Percentiles rank a stretch among this genome's conserved stretches.
phyloP scores from a whole-genome alignment of 92 coral and sea anemone genomes.

The Porites rus region DNA sequence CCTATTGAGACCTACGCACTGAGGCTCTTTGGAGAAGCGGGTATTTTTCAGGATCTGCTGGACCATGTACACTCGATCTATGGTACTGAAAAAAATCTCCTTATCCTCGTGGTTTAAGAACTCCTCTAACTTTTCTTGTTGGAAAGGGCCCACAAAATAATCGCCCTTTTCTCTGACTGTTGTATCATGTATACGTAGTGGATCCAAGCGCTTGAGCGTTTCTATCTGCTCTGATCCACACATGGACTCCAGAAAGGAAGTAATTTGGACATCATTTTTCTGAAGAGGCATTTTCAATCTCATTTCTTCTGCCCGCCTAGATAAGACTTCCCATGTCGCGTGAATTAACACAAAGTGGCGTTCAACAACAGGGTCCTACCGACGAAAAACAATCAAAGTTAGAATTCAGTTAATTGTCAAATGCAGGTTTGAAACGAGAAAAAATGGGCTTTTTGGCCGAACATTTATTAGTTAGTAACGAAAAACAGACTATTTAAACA shows the following conservation, averaged over 20 bases:
- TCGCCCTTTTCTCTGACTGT: constrained; percentile 67
- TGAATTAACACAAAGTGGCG: constrained; percentile 87
- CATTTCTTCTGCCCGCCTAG: constrained; percentile 80
- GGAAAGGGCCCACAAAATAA: constrained; percentile 87
- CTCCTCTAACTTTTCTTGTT: constrained; percentile 54
- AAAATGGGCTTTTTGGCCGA: too few species aligned
- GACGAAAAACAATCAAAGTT: background rate
- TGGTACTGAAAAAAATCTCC: constrained; percentile 69
- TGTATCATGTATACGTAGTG: constrained; percentile 68
- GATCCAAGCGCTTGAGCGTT: constrained; percentile 61
- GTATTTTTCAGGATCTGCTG: constrained; percentile 68
- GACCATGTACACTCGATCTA: constrained; percentile 66
- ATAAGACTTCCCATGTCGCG: constrained; percentile 78
- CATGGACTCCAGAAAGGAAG: constrained; percentile 50
- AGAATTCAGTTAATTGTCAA: background rate
- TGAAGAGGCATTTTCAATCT: constrained; percentile 83
- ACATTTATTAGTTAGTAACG: too few species aligned
- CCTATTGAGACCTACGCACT: constrained; percentile 74
- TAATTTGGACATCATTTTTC: constrained; percentile 72
- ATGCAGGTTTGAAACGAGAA: background rate
- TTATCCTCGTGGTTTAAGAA: constrained; percentile 61
- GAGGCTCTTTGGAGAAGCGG: constrained; percentile 53
- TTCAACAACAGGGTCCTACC: constrained; percentile 58
- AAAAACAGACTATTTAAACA: too few species aligned
- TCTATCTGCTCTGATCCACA: constrained; percentile 54